Percentiles rank a stretch among this genome's conserved stretches.
phyloP scores from a whole-genome alignment of 1,140 invertebrate genomes.

The Limonius californicus region DNA sequence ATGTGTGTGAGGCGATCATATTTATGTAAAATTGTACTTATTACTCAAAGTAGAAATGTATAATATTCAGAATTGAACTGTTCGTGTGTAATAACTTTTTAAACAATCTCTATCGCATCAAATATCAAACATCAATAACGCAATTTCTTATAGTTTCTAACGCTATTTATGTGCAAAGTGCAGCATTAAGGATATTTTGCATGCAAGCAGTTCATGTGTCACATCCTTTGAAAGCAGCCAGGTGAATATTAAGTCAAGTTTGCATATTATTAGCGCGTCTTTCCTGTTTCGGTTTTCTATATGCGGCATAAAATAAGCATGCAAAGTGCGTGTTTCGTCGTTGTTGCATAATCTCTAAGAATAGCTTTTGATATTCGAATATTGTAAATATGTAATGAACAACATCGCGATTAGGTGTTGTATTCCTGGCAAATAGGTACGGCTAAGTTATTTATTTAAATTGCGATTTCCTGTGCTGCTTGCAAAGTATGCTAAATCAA shows the following conservation, averaged over 20 bases:
- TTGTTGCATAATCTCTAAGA: conserved; percentile 16
- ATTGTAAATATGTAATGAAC: too few species aligned
- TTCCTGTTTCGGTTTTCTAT: conserved; percentile 20
- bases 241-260: conserved; percentile 16
- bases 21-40: too few species aligned
- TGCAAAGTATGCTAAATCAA: too few species aligned
- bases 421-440: too few species aligned
- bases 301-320: conserved; percentile 4
- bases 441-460: too few species aligned
- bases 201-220: conserved; percentile 22
- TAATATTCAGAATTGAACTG: too few species aligned
- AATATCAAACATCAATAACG: background rate
- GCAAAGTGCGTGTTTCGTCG: conserved; percentile 18
- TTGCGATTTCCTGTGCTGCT: too few species aligned
- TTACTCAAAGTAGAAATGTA: too few species aligned
- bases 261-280: conserved; percentile 12
- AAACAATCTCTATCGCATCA: too few species aligned
- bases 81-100: too few species aligned
- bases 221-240: conserved; percentile 16
- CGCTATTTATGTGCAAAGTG: conserved; percentile 6
- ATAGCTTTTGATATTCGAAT: background rate
- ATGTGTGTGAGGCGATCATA: too few species aligned
- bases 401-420: too few species aligned
- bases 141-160: background rate
- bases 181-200: conserved; percentile 17